A percentile compares a stretch with the other conserved stretches of the same genome.
phyloP scores from a whole-genome alignment of 2,888 invertebrate species.

The Rutpela maculata region DNA sequence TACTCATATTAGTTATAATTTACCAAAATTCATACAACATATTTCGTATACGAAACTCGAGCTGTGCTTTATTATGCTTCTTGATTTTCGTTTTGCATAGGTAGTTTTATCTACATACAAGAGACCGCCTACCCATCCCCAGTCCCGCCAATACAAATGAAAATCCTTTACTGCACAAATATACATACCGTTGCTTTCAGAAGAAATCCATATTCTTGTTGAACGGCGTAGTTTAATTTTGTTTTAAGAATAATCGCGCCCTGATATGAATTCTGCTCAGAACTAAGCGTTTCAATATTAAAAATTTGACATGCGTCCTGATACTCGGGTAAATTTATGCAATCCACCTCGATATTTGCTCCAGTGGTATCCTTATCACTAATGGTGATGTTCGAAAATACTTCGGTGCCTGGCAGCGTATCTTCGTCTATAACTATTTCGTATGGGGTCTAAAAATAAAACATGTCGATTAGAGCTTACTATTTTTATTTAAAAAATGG shows the following conservation, averaged over 20 bases:
- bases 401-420: slow-evolving; percentile 82
- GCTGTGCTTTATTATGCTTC: not conserved
- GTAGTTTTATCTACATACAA: not conserved
- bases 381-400: slow-evolving; percentile 84
- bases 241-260: slow-evolving; percentile 84
- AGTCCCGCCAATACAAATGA: not conserved
- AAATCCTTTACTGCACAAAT: not conserved
- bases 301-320: slow-evolving; percentile 84
- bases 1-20: no score
- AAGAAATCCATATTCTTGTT: slow-evolving; percentile 86
- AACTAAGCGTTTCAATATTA: slow-evolving; percentile 78
- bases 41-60: slow-evolving; percentile 6
- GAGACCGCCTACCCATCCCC: not conserved
- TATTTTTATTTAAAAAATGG: not conserved
- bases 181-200: slow-evolving; percentile 83
- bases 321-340: slow-evolving; percentile 78
- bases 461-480: not conserved
- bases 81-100: not conserved
- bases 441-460: slow-evolving; percentile 82
- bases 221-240: slow-evolving; percentile 85
- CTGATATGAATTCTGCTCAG: slow-evolving; percentile 81
- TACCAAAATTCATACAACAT: no score
- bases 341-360: slow-evolving; percentile 86
- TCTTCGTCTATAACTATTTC: slow-evolving; percentile 88
- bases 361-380: slow-evolving; percentile 89